Percentiles rank a stretch among this genome's conserved stretches.
Evolutionary conservation across 2,113 vertebrate genomes (phyloP).

Genomic region (Scytalopus superciliaris): DNA sequence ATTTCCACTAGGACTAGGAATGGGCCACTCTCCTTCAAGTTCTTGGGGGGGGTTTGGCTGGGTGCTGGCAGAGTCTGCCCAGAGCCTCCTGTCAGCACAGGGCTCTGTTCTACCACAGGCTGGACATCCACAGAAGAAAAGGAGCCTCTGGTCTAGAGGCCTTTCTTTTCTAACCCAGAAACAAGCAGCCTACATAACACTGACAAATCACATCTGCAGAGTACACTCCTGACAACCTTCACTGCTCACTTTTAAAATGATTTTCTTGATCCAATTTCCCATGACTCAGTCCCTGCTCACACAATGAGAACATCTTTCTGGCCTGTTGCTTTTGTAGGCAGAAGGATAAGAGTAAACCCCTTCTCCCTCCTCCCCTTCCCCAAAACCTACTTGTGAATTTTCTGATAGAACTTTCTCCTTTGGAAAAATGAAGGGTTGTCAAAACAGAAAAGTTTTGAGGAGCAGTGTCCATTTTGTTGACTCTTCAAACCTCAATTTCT

Average conservation of each 20-base stretch:
- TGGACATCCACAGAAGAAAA: neutral
- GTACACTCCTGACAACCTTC: neutral
- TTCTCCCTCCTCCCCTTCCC: neutral
- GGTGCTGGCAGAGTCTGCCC: neutral
- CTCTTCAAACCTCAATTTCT: neutral
- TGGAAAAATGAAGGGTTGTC: neutral
- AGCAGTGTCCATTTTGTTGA: neutral
- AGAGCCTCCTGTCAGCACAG: accelerated
- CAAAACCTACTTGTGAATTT: neutral
- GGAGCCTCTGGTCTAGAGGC: neutral
- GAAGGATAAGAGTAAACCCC: neutral
- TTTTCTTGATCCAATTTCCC: neutral
- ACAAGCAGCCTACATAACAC: neutral
- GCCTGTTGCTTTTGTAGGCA: neutral
- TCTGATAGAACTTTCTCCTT: neutral
- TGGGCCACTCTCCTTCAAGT: neutral
- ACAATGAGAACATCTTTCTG: neutral
- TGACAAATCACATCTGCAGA: neutral
- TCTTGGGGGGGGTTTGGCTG: neutral
- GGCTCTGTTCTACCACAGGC: neutral
- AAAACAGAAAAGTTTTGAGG: neutral
- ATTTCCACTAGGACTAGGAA: accelerated
- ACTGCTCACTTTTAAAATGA: neutral
- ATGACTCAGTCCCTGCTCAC: neutral
- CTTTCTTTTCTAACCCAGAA: neutral